Base-by-base conservation (phyloP, 2,888 invertebrate species). In the Acanthoscelides obtectus region DNA sequence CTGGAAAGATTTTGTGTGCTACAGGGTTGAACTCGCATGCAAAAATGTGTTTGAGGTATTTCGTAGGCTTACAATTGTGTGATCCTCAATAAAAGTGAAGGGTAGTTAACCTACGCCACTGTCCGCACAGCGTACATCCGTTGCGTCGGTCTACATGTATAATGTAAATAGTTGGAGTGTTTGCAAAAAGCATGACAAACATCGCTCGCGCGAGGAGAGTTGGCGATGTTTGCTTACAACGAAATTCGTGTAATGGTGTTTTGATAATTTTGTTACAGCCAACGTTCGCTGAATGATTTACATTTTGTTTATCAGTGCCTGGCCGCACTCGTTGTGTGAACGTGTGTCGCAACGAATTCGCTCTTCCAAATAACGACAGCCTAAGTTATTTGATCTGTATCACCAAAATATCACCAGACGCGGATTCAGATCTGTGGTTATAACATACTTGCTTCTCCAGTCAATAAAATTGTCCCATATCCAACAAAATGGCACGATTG, bases 111-210 rank as follows among this genome's bases (percentile, higher is more conserved):
- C 45, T 45, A 4, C 45, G 45, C 45, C 45, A 12, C 45, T 45
- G 45, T 12, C 12, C 5, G 17, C 6, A 45, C 45, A 45, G 5
- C 45, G 45, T 45, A 45, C 17, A 45, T 45, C 45, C 45, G 45
- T 45, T 45, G 12, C 12, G 45, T 17, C 12, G 45, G 45, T 45
- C 45, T 45, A 74, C 71, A 70, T 70, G 67, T 70, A 71, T 68
- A 70, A 69, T 69, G 72, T 69, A 67, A 71, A 71, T 69, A 71
- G 69, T 64, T 71, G 22, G 69, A 73, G 73, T 73, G 73, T 69
- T 72, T 72, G 72, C 70, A 72, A 70, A 73, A 73, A 73, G 73
- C 73, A 71, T 71, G 73, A 67, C 66, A 73, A 73, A 73, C 73
- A 73, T 71, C n/a, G 63, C 20, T 45, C 45, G 69, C 64, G 69